Evolutionary conservation across 2,888 invertebrate species (phyloP).

Genomic region (Branchipolynoe longqiensis): DNA sequence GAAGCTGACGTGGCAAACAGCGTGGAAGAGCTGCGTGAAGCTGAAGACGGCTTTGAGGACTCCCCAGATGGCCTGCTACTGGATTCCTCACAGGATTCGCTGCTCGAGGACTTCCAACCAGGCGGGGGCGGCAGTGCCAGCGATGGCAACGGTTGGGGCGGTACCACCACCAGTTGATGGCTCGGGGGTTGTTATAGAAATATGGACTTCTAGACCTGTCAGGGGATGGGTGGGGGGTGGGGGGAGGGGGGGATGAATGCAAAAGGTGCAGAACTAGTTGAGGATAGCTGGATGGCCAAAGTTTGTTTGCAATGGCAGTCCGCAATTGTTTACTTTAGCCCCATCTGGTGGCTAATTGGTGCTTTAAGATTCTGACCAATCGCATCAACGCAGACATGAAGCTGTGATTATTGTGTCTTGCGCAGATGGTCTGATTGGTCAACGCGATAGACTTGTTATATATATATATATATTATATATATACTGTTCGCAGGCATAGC

Average conservation of each 20-base stretch:
- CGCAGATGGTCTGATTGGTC: slow-evolving; percentile 19
- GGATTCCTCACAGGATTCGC: too few relatives aligned
- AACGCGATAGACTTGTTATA: slow-evolving; percentile 32
- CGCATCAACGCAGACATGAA: slow-evolving; percentile 7
- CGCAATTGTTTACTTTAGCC: too few relatives aligned
- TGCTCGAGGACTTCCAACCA: not conserved
- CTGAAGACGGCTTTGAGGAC: too few relatives aligned
- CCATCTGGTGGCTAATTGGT: not conserved
- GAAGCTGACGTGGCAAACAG: not conserved
- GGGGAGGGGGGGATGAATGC: not conserved
- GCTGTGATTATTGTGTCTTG: slow-evolving; percentile 37
- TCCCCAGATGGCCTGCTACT: too few relatives aligned
- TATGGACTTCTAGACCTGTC: too few relatives aligned
- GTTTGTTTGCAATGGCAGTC: not conserved
- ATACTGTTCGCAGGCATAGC: too few relatives aligned
- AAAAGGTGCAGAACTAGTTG: not conserved
- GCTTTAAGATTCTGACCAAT: slow-evolving; percentile 47
- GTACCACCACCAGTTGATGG: not conserved
- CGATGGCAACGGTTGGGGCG: too few relatives aligned
- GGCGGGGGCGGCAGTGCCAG: not conserved
- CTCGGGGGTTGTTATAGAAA: not conserved
- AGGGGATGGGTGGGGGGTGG: not conserved
- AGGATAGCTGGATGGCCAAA: not conserved
- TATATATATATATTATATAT: too few relatives aligned
- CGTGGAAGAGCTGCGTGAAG: not conserved